Evolutionary conservation across 1,140 invertebrate genomes (phyloP).

Genomic region (Campoletis sonorensis): DNA sequence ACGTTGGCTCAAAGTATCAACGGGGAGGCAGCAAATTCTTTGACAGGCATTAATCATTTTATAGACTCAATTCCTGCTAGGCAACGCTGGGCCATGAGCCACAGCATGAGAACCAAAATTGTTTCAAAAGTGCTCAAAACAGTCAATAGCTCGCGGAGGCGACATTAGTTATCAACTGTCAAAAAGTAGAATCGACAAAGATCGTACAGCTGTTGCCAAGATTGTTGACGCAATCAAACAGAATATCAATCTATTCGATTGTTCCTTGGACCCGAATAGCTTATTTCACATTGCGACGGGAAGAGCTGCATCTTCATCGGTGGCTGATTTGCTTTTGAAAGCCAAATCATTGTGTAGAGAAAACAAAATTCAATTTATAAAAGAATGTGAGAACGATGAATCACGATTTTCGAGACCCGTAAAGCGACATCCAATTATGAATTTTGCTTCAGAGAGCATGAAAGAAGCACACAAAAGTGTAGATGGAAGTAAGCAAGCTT

Average conservation of each 20-base stretch:
- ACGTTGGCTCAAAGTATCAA: conserved; percentile 29
- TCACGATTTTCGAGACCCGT: neutral
- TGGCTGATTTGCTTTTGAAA: conserved; percentile 49
- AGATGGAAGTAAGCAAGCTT: neutral
- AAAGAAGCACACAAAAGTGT: neutral
- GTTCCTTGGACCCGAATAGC: conserved; percentile 14
- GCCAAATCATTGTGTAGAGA: neutral
- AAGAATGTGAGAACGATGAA: neutral
- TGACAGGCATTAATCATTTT: conserved; percentile 58
- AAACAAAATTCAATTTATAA: too few species aligned
- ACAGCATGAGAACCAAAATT: conserved; percentile 60
- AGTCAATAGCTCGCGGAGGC: conserved; percentile 41
- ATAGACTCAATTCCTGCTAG: conserved; percentile 62
- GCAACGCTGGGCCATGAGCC: conserved; percentile 61
- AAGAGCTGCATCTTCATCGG: conserved; percentile 33
- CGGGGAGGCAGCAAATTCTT: conserved; percentile 57
- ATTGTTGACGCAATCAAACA: conserved; percentile 20
- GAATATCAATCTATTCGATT: conserved; percentile 44
- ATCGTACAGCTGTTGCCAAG: too few species aligned
- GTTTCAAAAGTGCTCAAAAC: conserved; percentile 36
- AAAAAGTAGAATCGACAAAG: conserved; percentile 23
- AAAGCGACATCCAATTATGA: neutral
- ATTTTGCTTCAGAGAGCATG: neutral
- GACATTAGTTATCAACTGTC: conserved; percentile 30
- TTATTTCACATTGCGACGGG: conserved; percentile 52